Conservation (phyloP, 2,888 invertebrate species). For the Automeris io region DNA sequence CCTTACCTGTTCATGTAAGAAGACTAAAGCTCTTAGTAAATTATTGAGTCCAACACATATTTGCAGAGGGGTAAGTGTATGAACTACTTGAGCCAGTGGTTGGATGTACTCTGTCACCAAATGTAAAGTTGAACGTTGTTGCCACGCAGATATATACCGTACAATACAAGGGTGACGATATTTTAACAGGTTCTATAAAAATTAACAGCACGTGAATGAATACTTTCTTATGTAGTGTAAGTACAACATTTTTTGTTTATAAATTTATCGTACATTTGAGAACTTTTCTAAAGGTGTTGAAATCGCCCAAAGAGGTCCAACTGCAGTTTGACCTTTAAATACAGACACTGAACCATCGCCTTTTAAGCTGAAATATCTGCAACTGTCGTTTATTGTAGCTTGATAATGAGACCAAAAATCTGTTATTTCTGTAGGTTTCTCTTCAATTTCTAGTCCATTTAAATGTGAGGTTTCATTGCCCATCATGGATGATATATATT, state of each 20-base stretch:
- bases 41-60: constrained; percentile 90
- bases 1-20: constrained; percentile 86
- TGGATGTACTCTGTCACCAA: constrained; percentile 89
- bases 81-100: constrained; percentile 82
- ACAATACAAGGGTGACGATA: constrained; percentile 92
- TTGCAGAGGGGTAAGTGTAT: constrained; percentile 84
- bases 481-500: constrained; percentile 68
- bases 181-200: constrained; percentile 86
- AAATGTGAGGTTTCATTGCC: constrained; percentile 86
- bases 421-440: constrained; percentile 85
- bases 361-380: constrained; percentile 68
- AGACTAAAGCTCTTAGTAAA: constrained; percentile 87
- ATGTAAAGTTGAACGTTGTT: constrained; percentile 83
- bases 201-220: no score
- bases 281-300: constrained; percentile 85
- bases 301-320: constrained; percentile 79
- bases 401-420: constrained; percentile 87
- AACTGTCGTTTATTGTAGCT: constrained; percentile 78
- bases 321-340: constrained; percentile 84
- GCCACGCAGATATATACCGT: constrained; percentile 88
- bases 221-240: neutral
- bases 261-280: constrained; percentile 79
- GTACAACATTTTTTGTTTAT: neutral
- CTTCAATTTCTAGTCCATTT: constrained; percentile 84
- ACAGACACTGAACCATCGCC: constrained; percentile 81